These are phyloP conservation scores for Sialis lutaria DNA, from an alignment of 2,888 invertebrate species.

Conservation along the genomic window DNA sequence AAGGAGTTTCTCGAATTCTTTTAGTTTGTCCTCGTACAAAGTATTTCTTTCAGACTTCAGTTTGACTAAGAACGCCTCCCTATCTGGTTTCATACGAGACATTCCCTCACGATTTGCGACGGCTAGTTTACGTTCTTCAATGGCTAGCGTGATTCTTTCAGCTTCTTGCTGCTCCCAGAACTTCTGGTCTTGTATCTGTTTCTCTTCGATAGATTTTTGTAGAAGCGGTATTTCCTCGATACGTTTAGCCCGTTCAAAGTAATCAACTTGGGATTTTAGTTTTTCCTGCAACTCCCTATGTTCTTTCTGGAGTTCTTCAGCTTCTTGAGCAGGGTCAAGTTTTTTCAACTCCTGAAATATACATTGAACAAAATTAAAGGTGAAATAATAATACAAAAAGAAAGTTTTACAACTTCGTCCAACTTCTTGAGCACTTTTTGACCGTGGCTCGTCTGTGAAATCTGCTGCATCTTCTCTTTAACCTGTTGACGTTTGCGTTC, in stretches of 20 bases:
- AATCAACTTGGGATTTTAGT: conserved; percentile 87
- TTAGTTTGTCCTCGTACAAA: conserved; percentile 39
- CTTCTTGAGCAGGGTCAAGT: conserved; percentile 79
- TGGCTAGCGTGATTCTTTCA: conserved; percentile 63
- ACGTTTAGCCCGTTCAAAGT: conserved; percentile 88
- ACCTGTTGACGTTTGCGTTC: conserved; percentile 73
- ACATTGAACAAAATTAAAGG: conserved; percentile 1
- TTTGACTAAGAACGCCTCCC: conserved; percentile 58
- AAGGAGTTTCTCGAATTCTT: conserved; percentile 51
- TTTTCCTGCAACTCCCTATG: conserved; percentile 81
- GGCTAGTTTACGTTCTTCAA: conserved; percentile 62
- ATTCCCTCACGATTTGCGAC: conserved; percentile 68
- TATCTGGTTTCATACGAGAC: conserved; percentile 62
- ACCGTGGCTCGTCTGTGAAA: conserved; percentile 81
- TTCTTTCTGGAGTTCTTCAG: conserved; percentile 87
- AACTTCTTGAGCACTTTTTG: conserved; percentile 77
- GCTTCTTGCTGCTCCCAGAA: conserved; percentile 89
- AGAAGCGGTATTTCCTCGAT: conserved; percentile 86
- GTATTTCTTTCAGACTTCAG: conserved; percentile 57
- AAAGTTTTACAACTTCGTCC: conserved; percentile 53
- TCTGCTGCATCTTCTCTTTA: conserved; percentile 80
- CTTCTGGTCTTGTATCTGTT: conserved; percentile 61
- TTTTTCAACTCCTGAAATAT: conserved; percentile 60
- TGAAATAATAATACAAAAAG: not conserved
- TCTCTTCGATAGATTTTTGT: conserved; percentile 70